A percentile compares a stretch with the other conserved stretches of the same genome.
phyloP scores from a whole-genome alignment of 2,888 invertebrate genomes.

The Eumacrocentrus americanus region DNA sequence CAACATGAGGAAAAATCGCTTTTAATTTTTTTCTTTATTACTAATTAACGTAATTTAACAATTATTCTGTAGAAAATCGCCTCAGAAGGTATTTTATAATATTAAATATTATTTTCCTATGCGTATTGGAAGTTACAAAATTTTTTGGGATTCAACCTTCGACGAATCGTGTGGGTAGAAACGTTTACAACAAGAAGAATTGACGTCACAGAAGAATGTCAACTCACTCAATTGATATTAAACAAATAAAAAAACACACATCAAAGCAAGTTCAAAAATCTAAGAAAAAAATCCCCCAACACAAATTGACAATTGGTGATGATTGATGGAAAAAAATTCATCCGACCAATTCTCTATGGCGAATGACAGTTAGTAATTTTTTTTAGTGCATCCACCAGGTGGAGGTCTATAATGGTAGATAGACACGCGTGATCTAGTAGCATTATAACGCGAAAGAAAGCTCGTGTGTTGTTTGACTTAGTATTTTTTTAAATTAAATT shows the following conservation, averaged over 20 bases:
- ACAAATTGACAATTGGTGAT: constrained; percentile 1
- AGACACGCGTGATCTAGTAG: not conserved
- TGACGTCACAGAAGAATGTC: not conserved
- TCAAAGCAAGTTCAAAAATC: constrained; percentile 19
- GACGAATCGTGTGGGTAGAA: constrained; percentile 14
- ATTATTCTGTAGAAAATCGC: not conserved
- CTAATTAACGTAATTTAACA: not conserved
- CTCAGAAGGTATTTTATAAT: not conserved
- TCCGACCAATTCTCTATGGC: not conserved
- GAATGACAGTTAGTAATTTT: constrained; percentile 1
- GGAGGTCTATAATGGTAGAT: not conserved
- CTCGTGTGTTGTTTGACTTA: not conserved
- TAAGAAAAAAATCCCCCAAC: constrained; percentile 27
- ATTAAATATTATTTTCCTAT: not conserved
- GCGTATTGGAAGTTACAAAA: not conserved
- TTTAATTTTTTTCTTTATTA: not conserved
- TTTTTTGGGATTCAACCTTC: not conserved
- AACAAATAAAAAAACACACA: constrained; percentile 9
- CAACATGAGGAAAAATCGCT: constrained; percentile 13
- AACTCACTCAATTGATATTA: not conserved
- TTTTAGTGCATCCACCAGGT: not conserved
- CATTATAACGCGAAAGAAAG: not conserved
- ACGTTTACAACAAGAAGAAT: constrained; percentile 28
- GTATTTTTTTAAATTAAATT: not conserved
- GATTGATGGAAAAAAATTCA: constrained; percentile 15